Evolutionary conservation across 2,113 vertebrate genomes (phyloP), one percentile per base, ranked within the genome.

Genomic region (Oncorhynchus masou): DNA sequence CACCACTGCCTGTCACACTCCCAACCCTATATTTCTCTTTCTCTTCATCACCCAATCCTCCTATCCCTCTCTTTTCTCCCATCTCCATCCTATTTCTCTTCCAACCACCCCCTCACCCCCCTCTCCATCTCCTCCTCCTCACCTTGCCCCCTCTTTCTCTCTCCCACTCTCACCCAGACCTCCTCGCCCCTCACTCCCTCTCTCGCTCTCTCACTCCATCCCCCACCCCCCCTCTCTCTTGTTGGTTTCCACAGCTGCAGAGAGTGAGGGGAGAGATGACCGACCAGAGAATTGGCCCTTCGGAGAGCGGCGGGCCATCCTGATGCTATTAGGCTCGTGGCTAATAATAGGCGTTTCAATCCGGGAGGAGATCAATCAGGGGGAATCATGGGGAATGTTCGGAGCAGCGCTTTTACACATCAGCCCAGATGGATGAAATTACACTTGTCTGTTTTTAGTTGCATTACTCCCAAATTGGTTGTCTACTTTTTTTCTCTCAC

Each of bases 341-440:
- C 94, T 94, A 94, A 94, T 96, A 95, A 90, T 93, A 94, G 94
- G 92, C 94, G 93, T 94, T 94, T 95, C 91, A 93, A 91, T 91
- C 91, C 91, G 91, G 90, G 92, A 89, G 90, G 91, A 93, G 92
- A 93, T 94, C 93, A 93, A 94, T 95, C 93, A 94, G 90, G 88
- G 88, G 88, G 92, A 93, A 92, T 92, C 92, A 93, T 91, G 91
- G 92, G 90, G 92, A 92, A 93, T 93, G 92, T 93, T 93, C 91
- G 79, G 91, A 92, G 90, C 90, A 90, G 91, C 86, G 85, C 91
- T 92, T 94, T 94, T 94, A 93, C 93, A 93, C 93, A 94, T 92
- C 91, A 92, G 92, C 90, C 92, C 91, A 92, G 92, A 94, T 95
- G 92, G 93, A 94, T 94, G 92, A 93, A 94, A 94, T 95, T 94